Percentiles rank a stretch among this genome's conserved stretches.
These are phyloP conservation scores for Hipparchia sbordonii DNA, from an alignment of 2,888 invertebrate genomes.

Conservation along the genomic window DNA sequence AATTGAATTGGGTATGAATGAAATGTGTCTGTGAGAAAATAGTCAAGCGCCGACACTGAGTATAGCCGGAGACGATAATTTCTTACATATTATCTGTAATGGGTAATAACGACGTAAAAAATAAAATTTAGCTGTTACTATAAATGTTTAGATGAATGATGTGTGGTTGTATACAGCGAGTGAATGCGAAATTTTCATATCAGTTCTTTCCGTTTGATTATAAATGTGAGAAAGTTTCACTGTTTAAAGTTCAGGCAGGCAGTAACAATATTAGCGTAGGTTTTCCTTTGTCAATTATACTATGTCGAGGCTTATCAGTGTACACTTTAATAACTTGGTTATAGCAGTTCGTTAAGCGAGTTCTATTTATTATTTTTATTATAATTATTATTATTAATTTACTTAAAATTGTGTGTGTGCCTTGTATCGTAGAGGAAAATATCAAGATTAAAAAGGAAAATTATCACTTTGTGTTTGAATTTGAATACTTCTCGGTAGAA, in stretches of 20 bases:
- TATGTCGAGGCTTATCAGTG: constrained; percentile 52
- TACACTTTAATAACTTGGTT: constrained; percentile 57
- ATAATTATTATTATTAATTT: constrained; percentile 67
- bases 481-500: constrained; percentile 31
- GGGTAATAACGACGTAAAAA: constrained; percentile 70
- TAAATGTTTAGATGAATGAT: constrained; percentile 81
- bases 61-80: constrained; percentile 66
- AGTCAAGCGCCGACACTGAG: constrained; percentile 70
- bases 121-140: constrained; percentile 79
- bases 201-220: constrained; percentile 61
- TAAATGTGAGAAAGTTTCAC: constrained; percentile 44
- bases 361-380: constrained; percentile 74
- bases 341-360: constrained; percentile 68
- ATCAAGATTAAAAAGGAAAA: constrained; percentile 84
- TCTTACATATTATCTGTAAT: constrained; percentile 73
- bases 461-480: constrained; percentile 71
- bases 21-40: constrained; percentile 42
- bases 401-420: constrained; percentile 86
- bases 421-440: constrained; percentile 87
- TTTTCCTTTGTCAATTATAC: constrained; percentile 60
- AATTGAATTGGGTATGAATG: constrained; percentile 11
- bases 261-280: constrained; percentile 59
- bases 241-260: constrained; percentile 42
- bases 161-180: constrained; percentile 75
- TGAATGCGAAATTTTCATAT: constrained; percentile 76